phyloP scores from a whole-genome alignment of 2,888 invertebrate genomes.

The Phyllotreta striolata region DNA sequence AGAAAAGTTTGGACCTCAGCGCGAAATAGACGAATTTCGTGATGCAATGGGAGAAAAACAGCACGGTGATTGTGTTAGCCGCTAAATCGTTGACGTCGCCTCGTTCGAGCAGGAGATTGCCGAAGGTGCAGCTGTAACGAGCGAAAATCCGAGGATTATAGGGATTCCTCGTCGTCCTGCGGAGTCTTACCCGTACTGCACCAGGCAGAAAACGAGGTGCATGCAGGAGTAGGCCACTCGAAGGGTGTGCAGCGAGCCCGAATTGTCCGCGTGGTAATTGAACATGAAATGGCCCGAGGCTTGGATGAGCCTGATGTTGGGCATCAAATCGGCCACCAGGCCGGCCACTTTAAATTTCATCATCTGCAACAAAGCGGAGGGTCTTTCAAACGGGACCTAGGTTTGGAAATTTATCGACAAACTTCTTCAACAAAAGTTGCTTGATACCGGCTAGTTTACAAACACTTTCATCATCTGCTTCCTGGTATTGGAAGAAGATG shows the following conservation, averaged over 20 bases:
- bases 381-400: conserved; percentile 8
- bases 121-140: conserved; percentile 63
- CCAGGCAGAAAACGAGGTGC: conserved; percentile 68
- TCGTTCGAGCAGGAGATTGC: conserved; percentile 75
- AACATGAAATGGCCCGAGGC: conserved; percentile 80
- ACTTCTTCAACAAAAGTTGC: too few species aligned
- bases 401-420: too few species aligned
- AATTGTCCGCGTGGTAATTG: conserved; percentile 74
- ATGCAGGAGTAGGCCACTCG: conserved; percentile 69
- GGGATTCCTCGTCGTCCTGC: not conserved
- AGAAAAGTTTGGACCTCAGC: conserved; percentile 75
- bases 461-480: too few species aligned
- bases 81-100: conserved; percentile 76
- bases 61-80: conserved; percentile 82
- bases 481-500: too few species aligned
- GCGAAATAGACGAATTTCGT: conserved; percentile 80
- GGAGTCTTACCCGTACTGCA: conserved; percentile 65
- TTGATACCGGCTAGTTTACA: too few species aligned
- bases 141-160: conserved; percentile 4
- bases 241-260: conserved; percentile 63
- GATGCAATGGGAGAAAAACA: conserved; percentile 81
- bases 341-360: conserved; percentile 69
- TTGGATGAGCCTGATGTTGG: conserved; percentile 82
- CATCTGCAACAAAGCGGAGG: conserved; percentile 57
- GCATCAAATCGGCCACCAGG: conserved; percentile 85